A percentile compares a stretch with the other conserved stretches of the same genome.
Conservation (phyloP, 1,140 invertebrate species). For the Neuroterus valhalla region DNA sequence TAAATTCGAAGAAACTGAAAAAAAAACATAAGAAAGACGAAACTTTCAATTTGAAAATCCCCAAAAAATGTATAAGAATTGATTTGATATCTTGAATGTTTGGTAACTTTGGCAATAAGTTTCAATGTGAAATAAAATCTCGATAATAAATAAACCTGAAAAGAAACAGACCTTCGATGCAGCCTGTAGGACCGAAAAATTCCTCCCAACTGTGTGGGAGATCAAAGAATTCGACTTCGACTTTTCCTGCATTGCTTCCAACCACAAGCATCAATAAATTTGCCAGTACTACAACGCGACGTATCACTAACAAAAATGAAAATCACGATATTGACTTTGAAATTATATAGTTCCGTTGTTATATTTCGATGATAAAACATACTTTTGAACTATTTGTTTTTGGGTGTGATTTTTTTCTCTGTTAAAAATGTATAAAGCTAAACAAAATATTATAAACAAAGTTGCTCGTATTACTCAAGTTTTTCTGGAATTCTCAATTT, state of each 20-base stretch:
- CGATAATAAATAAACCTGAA: conserved; percentile 38
- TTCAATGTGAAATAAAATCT: conserved; percentile 4
- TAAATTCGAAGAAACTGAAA: neutral
- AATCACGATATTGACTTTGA: conserved; percentile 37
- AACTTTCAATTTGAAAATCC: neutral
- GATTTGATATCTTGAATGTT: neutral
- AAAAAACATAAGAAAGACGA: conserved; percentile 2
- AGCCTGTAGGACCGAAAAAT: conserved; percentile 64
- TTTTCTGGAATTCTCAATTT: neutral
- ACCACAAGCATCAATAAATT: conserved; percentile 51
- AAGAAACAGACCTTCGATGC: conserved; percentile 65
- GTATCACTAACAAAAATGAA: conserved; percentile 64
- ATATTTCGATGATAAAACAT: neutral
- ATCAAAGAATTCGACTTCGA: conserved; percentile 48
- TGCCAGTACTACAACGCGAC: conserved; percentile 48
- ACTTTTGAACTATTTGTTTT: neutral
- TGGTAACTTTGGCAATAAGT: neutral
- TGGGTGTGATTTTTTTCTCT: neutral
- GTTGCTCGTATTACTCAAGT: neutral
- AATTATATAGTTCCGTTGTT: neutral
- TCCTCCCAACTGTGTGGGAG: conserved; percentile 54
- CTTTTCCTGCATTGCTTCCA: conserved; percentile 51
- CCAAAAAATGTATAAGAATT: conserved; percentile 19
- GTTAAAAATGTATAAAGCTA: neutral
- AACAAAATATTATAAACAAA: neutral